These are phyloP conservation scores for Leptonema lineaticorne DNA, from an alignment of 1,140 invertebrate genomes.

Conservation along the genomic window DNA sequence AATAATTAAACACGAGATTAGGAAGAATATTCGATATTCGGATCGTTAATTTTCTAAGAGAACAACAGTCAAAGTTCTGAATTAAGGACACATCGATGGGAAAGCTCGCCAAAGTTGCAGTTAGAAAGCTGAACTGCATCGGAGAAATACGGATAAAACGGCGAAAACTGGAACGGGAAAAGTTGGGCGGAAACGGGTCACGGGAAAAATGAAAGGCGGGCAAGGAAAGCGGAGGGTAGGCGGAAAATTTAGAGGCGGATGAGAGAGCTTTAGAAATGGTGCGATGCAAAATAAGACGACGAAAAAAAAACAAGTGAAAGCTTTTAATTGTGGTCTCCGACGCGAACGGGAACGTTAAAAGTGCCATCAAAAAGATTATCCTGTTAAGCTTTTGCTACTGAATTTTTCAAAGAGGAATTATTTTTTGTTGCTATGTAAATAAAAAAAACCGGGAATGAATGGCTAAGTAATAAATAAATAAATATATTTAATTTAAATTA, in stretches of 20 bases:
- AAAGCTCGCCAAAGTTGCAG: constrained; percentile 13
- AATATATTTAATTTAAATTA: too few species aligned
- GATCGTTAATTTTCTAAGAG: constrained; percentile 6
- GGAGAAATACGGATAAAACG: too few species aligned
- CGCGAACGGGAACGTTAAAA: not conserved
- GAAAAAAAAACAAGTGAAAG: constrained; percentile 24
- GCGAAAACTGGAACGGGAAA: too few species aligned
- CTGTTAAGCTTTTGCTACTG: not conserved
- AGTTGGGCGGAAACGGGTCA: too few species aligned
- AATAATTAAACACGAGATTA: not conserved
- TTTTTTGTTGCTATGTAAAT: not conserved
- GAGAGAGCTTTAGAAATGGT: not conserved
- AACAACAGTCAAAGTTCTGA: not conserved
- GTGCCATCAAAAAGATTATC: constrained; percentile 5
- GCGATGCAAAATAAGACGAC: constrained; percentile 9
- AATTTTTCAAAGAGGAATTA: not conserved
- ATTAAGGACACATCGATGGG: not conserved
- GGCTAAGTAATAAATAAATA: too few species aligned
- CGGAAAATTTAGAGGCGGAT: too few species aligned
- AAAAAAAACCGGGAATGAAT: not conserved
- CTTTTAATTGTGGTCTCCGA: constrained; percentile 24
- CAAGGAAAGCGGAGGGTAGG: too few species aligned
- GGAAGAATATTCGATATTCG: not conserved
- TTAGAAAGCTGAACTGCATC: constrained; percentile 1
- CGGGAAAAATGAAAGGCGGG: too few species aligned